These are phyloP conservation scores for Baryphthengus martii DNA, from an alignment of 2,113 vertebrate species.

Conservation along the genomic window DNA sequence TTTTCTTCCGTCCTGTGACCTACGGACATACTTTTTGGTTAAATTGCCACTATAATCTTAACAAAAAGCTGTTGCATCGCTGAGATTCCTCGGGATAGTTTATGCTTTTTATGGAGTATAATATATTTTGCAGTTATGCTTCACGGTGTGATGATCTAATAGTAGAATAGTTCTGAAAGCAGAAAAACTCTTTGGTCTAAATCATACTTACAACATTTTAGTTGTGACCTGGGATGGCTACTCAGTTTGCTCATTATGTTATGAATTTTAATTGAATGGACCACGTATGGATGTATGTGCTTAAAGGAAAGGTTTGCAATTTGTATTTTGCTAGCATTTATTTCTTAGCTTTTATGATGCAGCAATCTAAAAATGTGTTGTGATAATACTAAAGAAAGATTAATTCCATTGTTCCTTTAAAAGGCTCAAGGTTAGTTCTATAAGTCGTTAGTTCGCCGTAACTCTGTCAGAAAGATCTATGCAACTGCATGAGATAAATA, in stretches of 20 bases:
- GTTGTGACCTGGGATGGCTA: background rate
- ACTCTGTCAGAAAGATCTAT: background rate
- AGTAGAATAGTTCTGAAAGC: background rate
- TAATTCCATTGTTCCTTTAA: background rate
- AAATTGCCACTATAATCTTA: background rate
- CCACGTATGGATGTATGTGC: background rate
- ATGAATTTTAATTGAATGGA: background rate
- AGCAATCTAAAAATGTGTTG: background rate
- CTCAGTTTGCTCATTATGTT: background rate
- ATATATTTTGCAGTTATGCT: background rate
- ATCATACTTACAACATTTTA: background rate
- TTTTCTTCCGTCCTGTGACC: background rate
- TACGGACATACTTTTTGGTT: background rate
- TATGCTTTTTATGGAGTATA: background rate
- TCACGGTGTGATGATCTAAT: background rate
- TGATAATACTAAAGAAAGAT: background rate
- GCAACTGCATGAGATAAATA: background rate
- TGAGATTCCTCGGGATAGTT: background rate
- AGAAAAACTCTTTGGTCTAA: background rate
- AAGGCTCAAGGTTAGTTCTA: background rate
- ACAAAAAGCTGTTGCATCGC: background rate
- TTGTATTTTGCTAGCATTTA: background rate
- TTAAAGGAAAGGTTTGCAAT: background rate
- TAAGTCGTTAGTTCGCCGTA: background rate
- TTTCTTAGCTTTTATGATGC: background rate